phyloP scores from a whole-genome alignment of 2,797 vertebrate species.

The Melanogrammus aeglefinus region DNA sequence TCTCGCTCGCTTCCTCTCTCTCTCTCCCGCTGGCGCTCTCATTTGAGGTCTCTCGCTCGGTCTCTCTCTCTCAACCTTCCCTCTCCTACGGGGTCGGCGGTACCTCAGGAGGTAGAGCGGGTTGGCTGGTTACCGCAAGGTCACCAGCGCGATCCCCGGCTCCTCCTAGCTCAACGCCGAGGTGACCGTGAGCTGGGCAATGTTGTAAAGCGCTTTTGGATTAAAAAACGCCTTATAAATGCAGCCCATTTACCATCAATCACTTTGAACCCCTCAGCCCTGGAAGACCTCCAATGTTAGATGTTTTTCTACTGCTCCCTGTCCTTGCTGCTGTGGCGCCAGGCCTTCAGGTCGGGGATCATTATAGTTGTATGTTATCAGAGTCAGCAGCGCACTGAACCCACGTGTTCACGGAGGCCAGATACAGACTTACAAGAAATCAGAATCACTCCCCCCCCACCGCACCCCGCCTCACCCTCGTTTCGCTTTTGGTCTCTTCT shows the following conservation, averaged over 20 bases:
- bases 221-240: too few relatives aligned
- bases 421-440: too few relatives aligned
- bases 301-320: background rate
- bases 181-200: too few relatives aligned
- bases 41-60: background rate
- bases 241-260: too few relatives aligned
- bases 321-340: background rate
- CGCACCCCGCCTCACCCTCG: background rate
- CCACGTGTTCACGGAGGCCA: too few relatives aligned
- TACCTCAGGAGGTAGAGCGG: too few relatives aligned
- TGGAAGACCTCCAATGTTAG: background rate
- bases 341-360: background rate
- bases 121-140: too few relatives aligned
- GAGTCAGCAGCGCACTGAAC: background rate
- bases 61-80: background rate
- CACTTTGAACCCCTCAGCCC: too few relatives aligned
- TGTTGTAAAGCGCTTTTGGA: too few relatives aligned
- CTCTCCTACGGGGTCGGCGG: too few relatives aligned
- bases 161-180: too few relatives aligned
- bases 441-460: background rate
- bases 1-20: background rate
- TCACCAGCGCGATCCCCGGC: too few relatives aligned
- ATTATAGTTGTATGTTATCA: background rate
- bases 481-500: constrained; percentile 14
- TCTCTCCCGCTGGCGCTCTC: background rate